phyloP scores from a whole-genome alignment of 23 tunicate species.

The Aplidium turbinatum region DNA sequence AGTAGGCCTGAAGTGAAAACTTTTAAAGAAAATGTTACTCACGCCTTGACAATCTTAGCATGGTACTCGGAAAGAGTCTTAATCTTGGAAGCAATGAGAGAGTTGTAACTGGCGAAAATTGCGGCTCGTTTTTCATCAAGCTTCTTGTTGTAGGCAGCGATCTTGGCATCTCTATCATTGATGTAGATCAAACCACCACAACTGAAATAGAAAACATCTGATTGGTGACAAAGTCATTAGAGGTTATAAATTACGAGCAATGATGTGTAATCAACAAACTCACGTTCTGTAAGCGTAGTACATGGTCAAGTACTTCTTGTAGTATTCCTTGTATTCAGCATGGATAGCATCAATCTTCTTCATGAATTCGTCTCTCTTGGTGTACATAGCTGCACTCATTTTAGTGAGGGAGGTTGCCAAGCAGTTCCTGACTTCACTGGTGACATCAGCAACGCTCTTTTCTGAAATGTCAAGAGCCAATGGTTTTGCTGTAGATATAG shows the following conservation, averaged over 20 bases:
- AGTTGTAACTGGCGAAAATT: constrained; percentile 25
- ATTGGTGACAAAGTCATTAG: too few relatives aligned
- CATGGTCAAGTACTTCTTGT: constrained; percentile 34
- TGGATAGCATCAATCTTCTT: constrained; percentile 21
- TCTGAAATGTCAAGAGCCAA: too few relatives aligned
- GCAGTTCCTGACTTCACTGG: constrained; percentile 26
- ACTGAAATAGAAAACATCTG: constrained; percentile 12
- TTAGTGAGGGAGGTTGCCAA: constrained; percentile 27
- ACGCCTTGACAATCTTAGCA: constrained; percentile 34
- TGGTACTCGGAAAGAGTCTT: constrained; percentile 19
- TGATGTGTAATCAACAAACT: too few relatives aligned
- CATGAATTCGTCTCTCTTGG: constrained; percentile 16
- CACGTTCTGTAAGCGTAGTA: constrained; percentile 42
- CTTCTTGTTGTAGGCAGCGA: constrained; percentile 26
- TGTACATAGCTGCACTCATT: constrained; percentile 28
- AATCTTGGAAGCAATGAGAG: constrained; percentile 36
- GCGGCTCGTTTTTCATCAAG: constrained; percentile 29
- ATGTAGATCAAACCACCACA: constrained; percentile 19
- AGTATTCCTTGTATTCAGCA: constrained; percentile 26
- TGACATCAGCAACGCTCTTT: constrained; percentile 26
- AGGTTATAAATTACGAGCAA: too few relatives aligned
- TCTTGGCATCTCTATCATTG: constrained; percentile 36
- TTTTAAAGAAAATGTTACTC: background rate
- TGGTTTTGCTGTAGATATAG: too few relatives aligned
- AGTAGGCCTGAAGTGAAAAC: too few relatives aligned